Conservation (phyloP, 2,113 vertebrate genomes). For the Xiphophorus couchianus region DNA sequence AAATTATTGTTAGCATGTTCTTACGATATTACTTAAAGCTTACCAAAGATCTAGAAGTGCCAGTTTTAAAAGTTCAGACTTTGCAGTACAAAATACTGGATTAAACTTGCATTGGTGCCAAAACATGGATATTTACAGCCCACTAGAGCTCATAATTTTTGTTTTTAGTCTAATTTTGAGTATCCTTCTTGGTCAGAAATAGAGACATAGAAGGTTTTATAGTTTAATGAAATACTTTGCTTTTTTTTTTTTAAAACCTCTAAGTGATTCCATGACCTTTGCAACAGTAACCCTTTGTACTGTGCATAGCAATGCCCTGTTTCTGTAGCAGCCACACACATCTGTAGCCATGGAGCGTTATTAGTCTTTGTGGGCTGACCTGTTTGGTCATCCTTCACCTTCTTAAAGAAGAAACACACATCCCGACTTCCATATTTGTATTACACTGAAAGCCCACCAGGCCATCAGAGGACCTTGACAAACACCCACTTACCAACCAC, state of each 20-base stretch:
- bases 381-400: constrained; percentile 26
- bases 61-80: too few species aligned
- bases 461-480: constrained; percentile 40
- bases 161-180: background rate
- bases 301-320: constrained; percentile 43
- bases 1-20: background rate
- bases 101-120: too few species aligned
- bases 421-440: constrained; percentile 50
- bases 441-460: constrained; percentile 46
- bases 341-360: constrained; percentile 42
- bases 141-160: background rate
- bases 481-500: constrained; percentile 38
- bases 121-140: background rate
- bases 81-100: too few species aligned
- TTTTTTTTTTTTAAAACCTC: background rate
- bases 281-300: constrained; percentile 33
- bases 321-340: constrained; percentile 13
- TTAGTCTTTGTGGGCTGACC: constrained; percentile 21
- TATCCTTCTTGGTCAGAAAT: background rate
- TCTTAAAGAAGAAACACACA: constrained; percentile 21
- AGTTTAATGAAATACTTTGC: background rate
- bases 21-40: background rate
- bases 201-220: background rate
- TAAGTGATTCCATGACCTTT: background rate
- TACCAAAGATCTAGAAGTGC: too few species aligned